Evolutionary conservation across 92 coral and sea anemone species (phyloP), one percentile per base, ranked within the genome.

Genomic region (Galaxea fascicularis): DNA sequence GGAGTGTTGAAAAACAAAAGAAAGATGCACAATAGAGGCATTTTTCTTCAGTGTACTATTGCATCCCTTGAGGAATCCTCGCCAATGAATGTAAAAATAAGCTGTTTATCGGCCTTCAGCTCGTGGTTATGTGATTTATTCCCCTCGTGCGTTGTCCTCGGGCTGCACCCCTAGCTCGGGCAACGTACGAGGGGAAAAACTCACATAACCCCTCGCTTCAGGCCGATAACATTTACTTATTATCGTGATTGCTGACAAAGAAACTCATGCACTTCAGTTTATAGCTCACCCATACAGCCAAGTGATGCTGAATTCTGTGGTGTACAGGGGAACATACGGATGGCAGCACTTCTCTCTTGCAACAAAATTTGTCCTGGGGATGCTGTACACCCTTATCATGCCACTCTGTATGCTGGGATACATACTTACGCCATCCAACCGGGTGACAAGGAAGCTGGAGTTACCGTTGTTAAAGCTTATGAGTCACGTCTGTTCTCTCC

Each of bases 241-340:
- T 13, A 22, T 22, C 9, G 25, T 60, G 24, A 10, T 60, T 3
- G 54, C 54, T 49, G 17, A 49, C 54, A 15, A 49, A 15, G n/a
- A n/a, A 49, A 9, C 1, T 14, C 17, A 4, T 35, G 53, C 58
- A 52, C 30, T 87, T 87, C 41, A 93, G 98, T 95, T 95, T 60
- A 88, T 93, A 24, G 94, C 97, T 18, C 98, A 95, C 83, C 98
- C 95, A 4, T 92, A 91, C 95, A 93, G 95, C 66, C 98, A 95
- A 72, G 92, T 91, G 24, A 85, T 91, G 89, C 83, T 95, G 4
- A 95, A 95, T 84, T 70, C 93, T 1, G 97, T 89, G 17, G 74
- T 93, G 46, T 93, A 93, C 73, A 74, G 49, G 52, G 96, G 92
- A 9, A 49, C 89, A 14, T 45, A 56, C 6, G 84, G 84, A 31